Evolutionary conservation across 2,797 vertebrate genomes (phyloP).

Genomic region (Rhinogobio ventralis): DNA sequence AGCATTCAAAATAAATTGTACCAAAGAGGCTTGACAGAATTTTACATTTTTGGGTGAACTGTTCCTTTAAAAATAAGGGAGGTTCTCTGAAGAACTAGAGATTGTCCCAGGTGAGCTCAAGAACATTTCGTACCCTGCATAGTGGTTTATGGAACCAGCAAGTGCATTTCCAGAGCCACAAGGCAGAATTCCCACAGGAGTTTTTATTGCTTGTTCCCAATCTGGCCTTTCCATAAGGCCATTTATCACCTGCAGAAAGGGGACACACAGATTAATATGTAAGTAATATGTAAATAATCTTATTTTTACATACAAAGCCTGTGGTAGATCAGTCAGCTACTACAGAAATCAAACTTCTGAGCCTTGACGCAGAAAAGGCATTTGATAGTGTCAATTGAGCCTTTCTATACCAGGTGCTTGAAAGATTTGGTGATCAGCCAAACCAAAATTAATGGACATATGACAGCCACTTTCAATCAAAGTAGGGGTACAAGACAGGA

Average conservation of each 20-base stretch:
- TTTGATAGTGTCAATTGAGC: no score
- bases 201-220: constrained; percentile 92
- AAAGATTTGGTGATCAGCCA: no score
- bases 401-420: no score
- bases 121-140: constrained; percentile 88
- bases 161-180: constrained; percentile 93
- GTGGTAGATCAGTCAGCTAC: neutral
- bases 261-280: neutral
- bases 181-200: constrained; percentile 88
- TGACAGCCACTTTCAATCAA: no score
- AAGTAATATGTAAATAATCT: neutral
- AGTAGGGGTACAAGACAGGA: no score
- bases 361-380: no score
- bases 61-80: neutral
- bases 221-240: constrained; percentile 89
- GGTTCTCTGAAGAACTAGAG: neutral
- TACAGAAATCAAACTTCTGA: neutral
- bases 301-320: neutral
- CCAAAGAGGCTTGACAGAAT: neutral
- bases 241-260: constrained; percentile 85
- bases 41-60: neutral
- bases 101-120: constrained; percentile 4
- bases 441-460: no score
- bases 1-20: neutral
- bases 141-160: constrained; percentile 88